Evolutionary conservation across 2,797 vertebrate genomes (phyloP).

Genomic region (Chloroceryle amazona): DNA sequence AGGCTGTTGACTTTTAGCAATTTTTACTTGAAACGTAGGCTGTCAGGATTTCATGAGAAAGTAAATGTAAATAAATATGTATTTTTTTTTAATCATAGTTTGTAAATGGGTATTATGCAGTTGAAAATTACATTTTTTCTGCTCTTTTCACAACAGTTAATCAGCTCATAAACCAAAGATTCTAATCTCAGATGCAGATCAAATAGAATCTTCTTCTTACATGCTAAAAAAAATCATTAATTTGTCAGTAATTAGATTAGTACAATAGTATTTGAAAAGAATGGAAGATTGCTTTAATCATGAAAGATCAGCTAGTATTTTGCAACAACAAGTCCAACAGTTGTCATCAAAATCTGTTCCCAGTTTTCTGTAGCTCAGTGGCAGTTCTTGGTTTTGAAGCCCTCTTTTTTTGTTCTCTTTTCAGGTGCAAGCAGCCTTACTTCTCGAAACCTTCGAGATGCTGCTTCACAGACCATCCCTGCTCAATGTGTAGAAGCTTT

Average conservation of each 20-base stretch:
- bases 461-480: slow-evolving; percentile 90
- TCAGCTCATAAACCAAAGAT: not conserved
- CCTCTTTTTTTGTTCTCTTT: not conserved
- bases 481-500: slow-evolving; percentile 84
- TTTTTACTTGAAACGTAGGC: not conserved
- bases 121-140: not conserved
- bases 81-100: not conserved
- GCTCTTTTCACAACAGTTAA: not conserved
- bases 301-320: not conserved
- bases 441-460: slow-evolving; percentile 87
- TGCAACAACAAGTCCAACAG: not conserved
- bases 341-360: not conserved
- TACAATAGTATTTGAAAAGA: not conserved
- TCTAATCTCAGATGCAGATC: not conserved
- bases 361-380: not conserved
- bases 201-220: not conserved
- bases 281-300: not conserved
- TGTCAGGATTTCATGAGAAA: not conserved
- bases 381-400: slow-evolving; percentile 5
- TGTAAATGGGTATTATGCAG: not conserved
- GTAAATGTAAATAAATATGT: not conserved
- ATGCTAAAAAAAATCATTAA: not conserved
- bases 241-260: not conserved
- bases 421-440: slow-evolving; percentile 77
- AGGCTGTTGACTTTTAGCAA: not conserved